Conservation (phyloP, 2,888 invertebrate genomes). For the Tortricodes alternella region DNA sequence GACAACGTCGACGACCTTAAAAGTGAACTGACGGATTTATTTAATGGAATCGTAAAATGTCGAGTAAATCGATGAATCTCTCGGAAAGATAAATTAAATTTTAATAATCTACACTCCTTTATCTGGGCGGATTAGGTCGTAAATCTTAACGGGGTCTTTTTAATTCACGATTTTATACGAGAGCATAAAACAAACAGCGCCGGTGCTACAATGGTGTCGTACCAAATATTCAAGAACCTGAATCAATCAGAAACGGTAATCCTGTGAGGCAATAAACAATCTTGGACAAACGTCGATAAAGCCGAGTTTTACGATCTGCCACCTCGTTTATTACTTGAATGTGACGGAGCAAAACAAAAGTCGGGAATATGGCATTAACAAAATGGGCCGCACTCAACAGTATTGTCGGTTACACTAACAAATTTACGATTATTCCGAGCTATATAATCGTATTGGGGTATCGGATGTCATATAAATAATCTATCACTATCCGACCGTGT, state of each 20-base stretch:
- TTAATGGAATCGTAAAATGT: conserved; percentile 48
- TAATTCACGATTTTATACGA: conserved; percentile 58
- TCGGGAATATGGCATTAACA: conserved; percentile 59
- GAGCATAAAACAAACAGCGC: conserved; percentile 63
- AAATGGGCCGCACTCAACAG: conserved; percentile 61
- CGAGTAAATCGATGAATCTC: conserved; percentile 45
- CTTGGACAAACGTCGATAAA: conserved; percentile 68
- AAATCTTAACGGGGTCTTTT: conserved; percentile 52
- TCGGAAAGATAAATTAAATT: conserved; percentile 55
- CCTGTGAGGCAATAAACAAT: conserved; percentile 74
- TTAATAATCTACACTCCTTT: conserved; percentile 56
- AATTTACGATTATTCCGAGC: conserved; percentile 61
- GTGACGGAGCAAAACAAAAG: conserved; percentile 63
- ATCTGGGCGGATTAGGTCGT: conserved; percentile 46
- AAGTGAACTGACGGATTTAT: conserved; percentile 33
- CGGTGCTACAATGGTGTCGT: conserved; percentile 51
- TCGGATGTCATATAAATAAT: conserved; percentile 62
- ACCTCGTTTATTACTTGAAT: conserved; percentile 70
- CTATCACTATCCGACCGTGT: conserved; percentile 50
- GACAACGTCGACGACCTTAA: conserved; percentile 34
- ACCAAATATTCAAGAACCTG: conserved; percentile 62
- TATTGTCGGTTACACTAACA: conserved; percentile 57
- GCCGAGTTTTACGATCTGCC: conserved; percentile 72
- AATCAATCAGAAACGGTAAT: conserved; percentile 78
- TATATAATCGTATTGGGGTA: conserved; percentile 55